Conservation (phyloP, 2,797 vertebrate genomes). For the Sebastes trivittatus region DNA sequence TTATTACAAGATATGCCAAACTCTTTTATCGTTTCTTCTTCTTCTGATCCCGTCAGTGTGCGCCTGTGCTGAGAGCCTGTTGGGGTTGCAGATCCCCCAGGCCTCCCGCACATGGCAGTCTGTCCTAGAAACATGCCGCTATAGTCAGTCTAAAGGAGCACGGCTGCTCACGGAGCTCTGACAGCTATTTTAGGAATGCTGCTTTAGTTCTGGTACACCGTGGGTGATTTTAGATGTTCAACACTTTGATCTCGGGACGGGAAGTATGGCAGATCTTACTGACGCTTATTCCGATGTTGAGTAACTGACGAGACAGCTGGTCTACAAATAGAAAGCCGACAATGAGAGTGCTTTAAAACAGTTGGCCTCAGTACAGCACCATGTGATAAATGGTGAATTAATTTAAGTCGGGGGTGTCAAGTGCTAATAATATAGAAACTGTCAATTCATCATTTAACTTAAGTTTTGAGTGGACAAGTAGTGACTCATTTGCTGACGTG, state of each 20-base stretch:
- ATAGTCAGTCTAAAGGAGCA: conserved; percentile 39
- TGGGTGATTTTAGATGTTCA: conserved; percentile 67
- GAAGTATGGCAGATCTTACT: conserved; percentile 51
- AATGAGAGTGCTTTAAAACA: conserved; percentile 39
- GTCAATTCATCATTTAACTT: conserved; percentile 60
- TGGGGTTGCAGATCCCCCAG: conserved; percentile 57
- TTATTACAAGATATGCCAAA: conserved; percentile 1
- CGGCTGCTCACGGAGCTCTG: conserved; percentile 47
- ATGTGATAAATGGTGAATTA: conserved; percentile 32
- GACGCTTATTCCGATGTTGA: conserved; percentile 54
- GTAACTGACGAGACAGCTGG: conserved; percentile 43
- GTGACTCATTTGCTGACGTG: conserved; percentile 55
- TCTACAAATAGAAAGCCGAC: conserved; percentile 54
- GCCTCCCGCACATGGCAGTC: conserved; percentile 48
- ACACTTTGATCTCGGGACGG: conserved; percentile 57
- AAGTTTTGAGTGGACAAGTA: conserved; percentile 39
- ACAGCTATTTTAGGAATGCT: conserved; percentile 62
- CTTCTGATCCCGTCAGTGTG: conserved; percentile 32
- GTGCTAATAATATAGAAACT: conserved; percentile 45
- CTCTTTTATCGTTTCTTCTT: conserved; percentile 24
- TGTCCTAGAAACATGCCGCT: conserved; percentile 69
- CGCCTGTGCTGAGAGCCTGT: conserved; percentile 30
- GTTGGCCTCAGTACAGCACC: conserved; percentile 1
- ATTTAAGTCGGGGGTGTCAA: conserved; percentile 23
- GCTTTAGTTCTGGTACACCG: conserved; percentile 65